These are phyloP conservation scores for Ictidomys tridecemlineatus DNA, from an alignment of 2,113 vertebrate species.

Conservation along the genomic window DNA sequence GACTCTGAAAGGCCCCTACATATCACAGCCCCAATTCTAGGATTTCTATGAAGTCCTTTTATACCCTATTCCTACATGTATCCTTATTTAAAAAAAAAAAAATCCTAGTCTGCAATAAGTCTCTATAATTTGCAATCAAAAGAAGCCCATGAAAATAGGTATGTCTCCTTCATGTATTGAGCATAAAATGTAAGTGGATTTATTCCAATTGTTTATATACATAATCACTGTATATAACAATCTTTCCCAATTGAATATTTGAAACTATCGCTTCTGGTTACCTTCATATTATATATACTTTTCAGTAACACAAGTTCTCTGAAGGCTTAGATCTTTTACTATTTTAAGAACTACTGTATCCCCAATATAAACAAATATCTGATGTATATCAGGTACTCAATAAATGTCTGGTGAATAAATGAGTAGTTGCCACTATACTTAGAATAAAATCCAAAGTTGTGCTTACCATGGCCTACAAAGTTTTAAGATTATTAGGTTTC, in stretches of 20 bases:
- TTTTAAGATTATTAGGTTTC: neutral
- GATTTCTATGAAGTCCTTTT: slow-evolving; percentile 26
- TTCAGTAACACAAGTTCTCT: slow-evolving; percentile 31
- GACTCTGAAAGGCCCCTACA: neutral
- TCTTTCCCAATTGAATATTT: neutral
- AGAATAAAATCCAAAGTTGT: slow-evolving; percentile 32
- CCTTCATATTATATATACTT: neutral
- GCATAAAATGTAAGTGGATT: neutral
- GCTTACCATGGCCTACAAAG: neutral
- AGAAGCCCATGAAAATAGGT: slow-evolving; percentile 23
- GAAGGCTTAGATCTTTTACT: neutral
- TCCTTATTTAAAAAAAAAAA: neutral
- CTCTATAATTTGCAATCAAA: slow-evolving; percentile 18
- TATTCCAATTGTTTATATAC: slow-evolving; percentile 6
- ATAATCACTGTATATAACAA: neutral
- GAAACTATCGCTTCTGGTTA: slow-evolving; percentile 25
- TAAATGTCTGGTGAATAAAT: neutral
- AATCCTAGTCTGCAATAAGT: neutral
- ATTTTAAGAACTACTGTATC: neutral
- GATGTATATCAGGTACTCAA: neutral
- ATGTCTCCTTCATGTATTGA: neutral
- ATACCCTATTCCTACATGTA: neutral
- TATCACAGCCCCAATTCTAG: neutral
- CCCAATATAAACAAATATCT: neutral
- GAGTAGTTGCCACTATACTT: neutral